Percentiles rank a stretch among this genome's conserved stretches.
phyloP scores from a whole-genome alignment of 2,797 vertebrate species.

The Aselliscus stoliczkanus region DNA sequence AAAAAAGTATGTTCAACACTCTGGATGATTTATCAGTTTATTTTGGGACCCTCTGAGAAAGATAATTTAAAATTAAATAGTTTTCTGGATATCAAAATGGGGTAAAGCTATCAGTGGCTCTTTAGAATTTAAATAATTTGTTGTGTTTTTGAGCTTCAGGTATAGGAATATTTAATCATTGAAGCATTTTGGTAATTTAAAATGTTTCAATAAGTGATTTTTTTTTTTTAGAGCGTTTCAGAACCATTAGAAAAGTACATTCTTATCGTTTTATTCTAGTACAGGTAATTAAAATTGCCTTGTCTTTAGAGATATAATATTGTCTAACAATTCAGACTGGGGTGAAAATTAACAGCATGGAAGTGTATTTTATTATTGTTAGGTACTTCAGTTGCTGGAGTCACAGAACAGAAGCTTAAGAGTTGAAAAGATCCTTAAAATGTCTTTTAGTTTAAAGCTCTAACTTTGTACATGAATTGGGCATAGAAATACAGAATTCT shows the following conservation, averaged over 20 bases:
- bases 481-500: neutral
- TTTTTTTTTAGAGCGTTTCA: neutral
- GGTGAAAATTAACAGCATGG: neutral
- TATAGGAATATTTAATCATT: neutral
- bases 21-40: neutral
- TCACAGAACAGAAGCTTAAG: neutral
- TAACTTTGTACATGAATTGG: neutral
- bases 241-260: neutral
- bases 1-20: constrained; percentile 90
- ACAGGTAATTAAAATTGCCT: neutral
- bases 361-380: neutral
- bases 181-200: constrained; percentile 19
- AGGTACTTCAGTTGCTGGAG: neutral
- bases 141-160: neutral
- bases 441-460: constrained; percentile 10
- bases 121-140: neutral
- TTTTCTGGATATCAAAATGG: neutral
- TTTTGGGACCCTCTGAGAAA: neutral
- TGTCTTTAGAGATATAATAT: neutral
- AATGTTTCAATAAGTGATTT: neutral
- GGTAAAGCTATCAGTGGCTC: neutral
- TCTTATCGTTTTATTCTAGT: constrained; percentile 11
- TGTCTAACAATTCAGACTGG: neutral
- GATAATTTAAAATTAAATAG: neutral
- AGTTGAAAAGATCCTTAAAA: neutral